Conservation (phyloP, 2,797 vertebrate species). For the Cheirogaleus major region DNA sequence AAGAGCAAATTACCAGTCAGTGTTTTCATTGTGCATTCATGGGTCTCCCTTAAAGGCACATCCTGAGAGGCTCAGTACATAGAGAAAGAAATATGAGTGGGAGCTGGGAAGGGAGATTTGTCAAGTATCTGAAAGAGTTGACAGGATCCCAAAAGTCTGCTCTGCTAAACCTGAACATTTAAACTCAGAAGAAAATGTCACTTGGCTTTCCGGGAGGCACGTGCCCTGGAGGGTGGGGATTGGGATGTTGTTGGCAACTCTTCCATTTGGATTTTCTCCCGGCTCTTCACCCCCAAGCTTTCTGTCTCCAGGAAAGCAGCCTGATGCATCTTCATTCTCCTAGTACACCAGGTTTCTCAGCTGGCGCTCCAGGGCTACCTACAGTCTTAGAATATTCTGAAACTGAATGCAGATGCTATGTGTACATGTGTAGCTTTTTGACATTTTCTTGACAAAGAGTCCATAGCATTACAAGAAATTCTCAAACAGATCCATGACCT, state of each 20-base stretch:
- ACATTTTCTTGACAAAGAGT: not conserved
- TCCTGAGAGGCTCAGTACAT: not conserved
- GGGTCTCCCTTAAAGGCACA: not conserved
- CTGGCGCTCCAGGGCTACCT: not conserved
- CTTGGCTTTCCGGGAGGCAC: not conserved
- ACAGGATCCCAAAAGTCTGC: not conserved
- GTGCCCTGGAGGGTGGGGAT: not conserved
- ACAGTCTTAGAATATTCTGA: not conserved
- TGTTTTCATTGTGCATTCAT: not conserved
- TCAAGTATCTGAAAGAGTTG: not conserved
- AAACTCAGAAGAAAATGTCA: not conserved
- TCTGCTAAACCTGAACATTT: not conserved
- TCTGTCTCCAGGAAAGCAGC: not conserved
- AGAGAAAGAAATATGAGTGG: not conserved
- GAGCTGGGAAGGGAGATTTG: not conserved
- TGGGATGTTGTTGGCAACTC: not conserved
- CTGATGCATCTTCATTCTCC: not conserved
- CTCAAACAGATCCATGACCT: not conserved
- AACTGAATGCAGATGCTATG: not conserved
- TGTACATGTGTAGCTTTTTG: not conserved
- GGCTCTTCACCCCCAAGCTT: not conserved
- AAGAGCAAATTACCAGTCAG: not conserved
- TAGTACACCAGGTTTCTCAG: not conserved
- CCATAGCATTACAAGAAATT: not conserved
- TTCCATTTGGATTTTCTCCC: not conserved